Evolutionary conservation across 2,113 vertebrate species (phyloP).

Genomic region (Sinocyclocheilus anophthalmus): DNA sequence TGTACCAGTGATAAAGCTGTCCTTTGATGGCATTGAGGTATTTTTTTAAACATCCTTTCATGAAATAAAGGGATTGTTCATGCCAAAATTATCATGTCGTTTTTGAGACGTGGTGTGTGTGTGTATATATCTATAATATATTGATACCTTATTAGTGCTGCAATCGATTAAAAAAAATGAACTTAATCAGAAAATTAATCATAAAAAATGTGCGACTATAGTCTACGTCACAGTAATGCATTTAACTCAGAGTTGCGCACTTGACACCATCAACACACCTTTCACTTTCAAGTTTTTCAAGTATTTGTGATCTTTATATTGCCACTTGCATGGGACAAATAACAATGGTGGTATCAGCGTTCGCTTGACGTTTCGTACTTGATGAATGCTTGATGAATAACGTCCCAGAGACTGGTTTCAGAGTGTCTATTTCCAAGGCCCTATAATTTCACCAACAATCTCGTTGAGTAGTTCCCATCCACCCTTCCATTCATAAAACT

Average conservation of each 20-base stretch:
- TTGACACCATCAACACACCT: neutral
- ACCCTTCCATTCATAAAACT: constrained; percentile 80
- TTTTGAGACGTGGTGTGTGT: too few relatives aligned
- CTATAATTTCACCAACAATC: constrained; percentile 79
- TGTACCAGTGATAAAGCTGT: constrained; percentile 90
- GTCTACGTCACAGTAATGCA: neutral
- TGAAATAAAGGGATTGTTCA: neutral
- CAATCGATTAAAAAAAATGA: too few relatives aligned
- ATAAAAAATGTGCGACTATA: too few relatives aligned
- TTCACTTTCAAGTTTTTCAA: constrained; percentile 1
- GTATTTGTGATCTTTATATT: neutral
- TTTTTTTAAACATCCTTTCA: neutral
- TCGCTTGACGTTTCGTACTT: constrained; percentile 26
- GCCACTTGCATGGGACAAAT: constrained; percentile 9
- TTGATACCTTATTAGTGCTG: too few relatives aligned
- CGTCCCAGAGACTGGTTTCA: constrained; percentile 65
- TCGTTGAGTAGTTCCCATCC: constrained; percentile 68
- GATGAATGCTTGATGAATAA: constrained; percentile 49
- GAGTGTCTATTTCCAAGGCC: constrained; percentile 68
- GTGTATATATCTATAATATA: too few relatives aligned
- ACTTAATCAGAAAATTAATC: too few relatives aligned
- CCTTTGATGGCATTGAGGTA: constrained; percentile 92
- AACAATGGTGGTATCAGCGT: constrained; percentile 8
- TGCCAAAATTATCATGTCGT: neutral
- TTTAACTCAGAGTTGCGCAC: neutral